phyloP scores from a whole-genome alignment of 2,888 invertebrate genomes.

The Micoletzkya japonica region DNA sequence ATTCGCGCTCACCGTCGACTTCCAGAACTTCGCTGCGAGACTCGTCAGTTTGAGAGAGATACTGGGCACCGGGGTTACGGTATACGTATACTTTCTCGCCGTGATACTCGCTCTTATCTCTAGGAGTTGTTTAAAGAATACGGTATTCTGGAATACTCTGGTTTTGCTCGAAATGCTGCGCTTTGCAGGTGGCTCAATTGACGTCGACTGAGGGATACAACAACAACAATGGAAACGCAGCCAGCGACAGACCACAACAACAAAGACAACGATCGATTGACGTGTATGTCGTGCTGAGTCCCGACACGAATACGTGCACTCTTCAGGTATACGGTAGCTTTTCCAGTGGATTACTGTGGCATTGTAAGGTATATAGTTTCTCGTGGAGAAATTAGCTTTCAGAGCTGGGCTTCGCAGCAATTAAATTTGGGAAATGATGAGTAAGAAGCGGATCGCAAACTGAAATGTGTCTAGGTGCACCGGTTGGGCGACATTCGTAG shows the following conservation, averaged over 20 bases:
- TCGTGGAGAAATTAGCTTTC: neutral
- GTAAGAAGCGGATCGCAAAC: too few relatives aligned
- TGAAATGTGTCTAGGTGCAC: too few relatives aligned
- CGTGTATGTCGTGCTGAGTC: neutral
- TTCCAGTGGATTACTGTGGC: neutral
- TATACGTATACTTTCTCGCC: neutral
- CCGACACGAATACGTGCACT: neutral
- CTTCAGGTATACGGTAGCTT: neutral
- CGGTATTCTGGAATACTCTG: neutral
- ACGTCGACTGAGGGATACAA: too few relatives aligned
- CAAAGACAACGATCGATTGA: neutral
- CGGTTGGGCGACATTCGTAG: neutral
- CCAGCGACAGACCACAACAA: neutral
- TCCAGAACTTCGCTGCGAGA: conserved; percentile 5
- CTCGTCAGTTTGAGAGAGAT: conserved; percentile 3
- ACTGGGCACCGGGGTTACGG: neutral
- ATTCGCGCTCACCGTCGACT: conserved; percentile 8
- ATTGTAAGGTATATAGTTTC: neutral
- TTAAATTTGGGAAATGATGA: too few relatives aligned
- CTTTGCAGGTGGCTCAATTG: too few relatives aligned
- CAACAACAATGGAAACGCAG: too few relatives aligned
- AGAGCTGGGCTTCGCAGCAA: neutral
- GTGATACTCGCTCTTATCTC: neutral
- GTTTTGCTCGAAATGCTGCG: too few relatives aligned
- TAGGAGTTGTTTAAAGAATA: neutral